Conservation (phyloP, 2,797 vertebrate species). For the Bufotes viridis region DNA sequence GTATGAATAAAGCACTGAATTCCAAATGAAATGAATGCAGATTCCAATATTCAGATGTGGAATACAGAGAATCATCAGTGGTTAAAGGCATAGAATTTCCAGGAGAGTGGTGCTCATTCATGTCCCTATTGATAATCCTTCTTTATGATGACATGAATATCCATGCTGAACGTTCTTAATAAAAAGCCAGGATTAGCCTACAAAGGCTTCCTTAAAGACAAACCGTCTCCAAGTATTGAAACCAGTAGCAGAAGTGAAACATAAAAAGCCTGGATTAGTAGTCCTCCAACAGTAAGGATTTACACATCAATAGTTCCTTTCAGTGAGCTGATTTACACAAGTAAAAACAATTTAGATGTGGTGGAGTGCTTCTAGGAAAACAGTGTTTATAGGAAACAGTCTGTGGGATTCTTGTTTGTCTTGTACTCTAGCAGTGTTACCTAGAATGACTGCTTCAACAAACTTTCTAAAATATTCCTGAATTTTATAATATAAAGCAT, state of each 20-base stretch:
- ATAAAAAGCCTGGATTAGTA: background rate
- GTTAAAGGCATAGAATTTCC: background rate
- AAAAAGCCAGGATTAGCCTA: slow-evolving; percentile 59
- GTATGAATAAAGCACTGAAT: background rate
- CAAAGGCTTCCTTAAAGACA: slow-evolving; percentile 31
- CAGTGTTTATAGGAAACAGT: background rate
- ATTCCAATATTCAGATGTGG: background rate
- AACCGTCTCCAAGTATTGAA: background rate
- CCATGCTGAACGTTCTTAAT: slow-evolving; percentile 41
- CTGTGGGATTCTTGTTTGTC: background rate
- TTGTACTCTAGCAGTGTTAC: background rate
- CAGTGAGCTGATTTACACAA: background rate
- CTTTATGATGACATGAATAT: slow-evolving; percentile 51
- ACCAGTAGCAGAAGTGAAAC: background rate
- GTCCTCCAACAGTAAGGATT: background rate
- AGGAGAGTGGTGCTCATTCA: slow-evolving; percentile 12
- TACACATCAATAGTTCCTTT: slow-evolving; percentile 23
- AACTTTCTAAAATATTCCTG: too few relatives aligned
- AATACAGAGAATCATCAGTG: background rate
- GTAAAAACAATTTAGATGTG: background rate
- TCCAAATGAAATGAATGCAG: background rate
- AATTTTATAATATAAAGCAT: too few relatives aligned
- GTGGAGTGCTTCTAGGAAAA: background rate
- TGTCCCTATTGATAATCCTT: slow-evolving; percentile 37
- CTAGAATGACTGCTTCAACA: background rate